A percentile compares a stretch with the other conserved stretches of the same genome.
These are phyloP conservation scores for Eulemur albifrons DNA, from an alignment of 2,797 vertebrate species.

Conservation along the genomic window DNA sequence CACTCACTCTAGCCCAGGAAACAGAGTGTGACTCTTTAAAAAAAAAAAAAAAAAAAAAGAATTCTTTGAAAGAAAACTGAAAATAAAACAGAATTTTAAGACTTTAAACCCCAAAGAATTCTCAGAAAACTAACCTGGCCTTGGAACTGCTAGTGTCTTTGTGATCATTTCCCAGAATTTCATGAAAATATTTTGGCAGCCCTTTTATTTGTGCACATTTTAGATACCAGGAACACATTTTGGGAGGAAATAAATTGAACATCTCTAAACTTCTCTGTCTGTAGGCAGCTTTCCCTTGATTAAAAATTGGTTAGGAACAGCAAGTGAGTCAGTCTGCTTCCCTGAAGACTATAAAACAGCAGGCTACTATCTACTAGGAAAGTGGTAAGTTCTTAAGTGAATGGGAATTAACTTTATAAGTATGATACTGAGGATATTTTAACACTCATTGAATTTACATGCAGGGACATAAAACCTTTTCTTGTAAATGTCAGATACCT, in stretches of 20 bases:
- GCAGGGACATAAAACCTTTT: constrained; percentile 18
- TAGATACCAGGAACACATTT: background rate
- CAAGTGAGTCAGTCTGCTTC: constrained; percentile 42
- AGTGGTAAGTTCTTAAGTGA: constrained; percentile 69
- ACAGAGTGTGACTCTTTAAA: too few species aligned
- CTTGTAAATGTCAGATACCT: constrained; percentile 62
- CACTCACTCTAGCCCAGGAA: too few species aligned
- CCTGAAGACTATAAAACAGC: constrained; percentile 15
- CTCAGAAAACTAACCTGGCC: background rate
- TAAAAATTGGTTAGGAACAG: constrained; percentile 55
- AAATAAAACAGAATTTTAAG: background rate
- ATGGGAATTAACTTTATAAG: constrained; percentile 65
- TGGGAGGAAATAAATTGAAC: background rate
- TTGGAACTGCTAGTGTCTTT: background rate
- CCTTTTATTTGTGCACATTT: background rate
- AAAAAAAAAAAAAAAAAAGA: background rate
- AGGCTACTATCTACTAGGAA: constrained; percentile 52
- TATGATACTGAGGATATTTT: constrained; percentile 60
- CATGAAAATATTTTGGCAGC: background rate
- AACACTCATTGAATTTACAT: constrained; percentile 64
- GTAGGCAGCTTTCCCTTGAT: constrained; percentile 22
- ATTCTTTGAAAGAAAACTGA: background rate
- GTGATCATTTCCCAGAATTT: constrained; percentile 9
- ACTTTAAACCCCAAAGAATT: background rate
- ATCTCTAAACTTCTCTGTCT: background rate